Evolutionary conservation across 1,140 invertebrate species (phyloP), one percentile per base, ranked within the genome.

Genomic region (Dreissena rostriformis): DNA sequence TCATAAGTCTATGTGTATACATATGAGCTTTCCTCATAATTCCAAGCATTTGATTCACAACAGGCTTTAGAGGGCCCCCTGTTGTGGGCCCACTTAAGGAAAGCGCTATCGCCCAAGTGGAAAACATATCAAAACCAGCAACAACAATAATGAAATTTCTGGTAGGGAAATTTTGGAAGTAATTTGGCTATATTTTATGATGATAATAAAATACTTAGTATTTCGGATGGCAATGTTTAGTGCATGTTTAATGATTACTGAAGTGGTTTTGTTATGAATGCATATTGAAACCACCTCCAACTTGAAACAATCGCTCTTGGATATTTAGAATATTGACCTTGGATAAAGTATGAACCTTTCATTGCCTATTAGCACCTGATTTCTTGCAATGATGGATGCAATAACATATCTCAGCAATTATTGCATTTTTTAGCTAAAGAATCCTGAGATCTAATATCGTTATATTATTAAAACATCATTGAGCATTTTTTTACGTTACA

Each of bases 181-280:
- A 72, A 74, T 82, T 82, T 82, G 4, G 28, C 80, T 51, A 75
- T 82, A 82, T 82, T 82, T 82, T 82, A 82, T 75, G 80, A 82
- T 82, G 68, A 82, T 82, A 82, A 82, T 82, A 82, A 82, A 82
- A 82, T 75, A 82, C 80, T 82, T 82, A 82, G 80, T 82, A 82
- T 82, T 73, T 57, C 11, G 57, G 19, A 75, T 53, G 73, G 80
- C 80, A 82, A 75, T 74, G 67, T 82, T 65, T 82, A 75, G 80
- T 82, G 75, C 80, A 82, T 82, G 71, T 82, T 82, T 82, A 74
- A 82, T 75, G 80, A 39, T 82, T 28, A 39, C 55, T 72, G 11
- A 82, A 82, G 80, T 66, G 80, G 49, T 49, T 73, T 75, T 68
- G 80, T 29, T 49, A 75, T 82, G 75, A 82, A 82, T 73, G 70